These are phyloP conservation scores for Selene dorsalis DNA, from an alignment of 2,797 vertebrate species.

Conservation along the genomic window DNA sequence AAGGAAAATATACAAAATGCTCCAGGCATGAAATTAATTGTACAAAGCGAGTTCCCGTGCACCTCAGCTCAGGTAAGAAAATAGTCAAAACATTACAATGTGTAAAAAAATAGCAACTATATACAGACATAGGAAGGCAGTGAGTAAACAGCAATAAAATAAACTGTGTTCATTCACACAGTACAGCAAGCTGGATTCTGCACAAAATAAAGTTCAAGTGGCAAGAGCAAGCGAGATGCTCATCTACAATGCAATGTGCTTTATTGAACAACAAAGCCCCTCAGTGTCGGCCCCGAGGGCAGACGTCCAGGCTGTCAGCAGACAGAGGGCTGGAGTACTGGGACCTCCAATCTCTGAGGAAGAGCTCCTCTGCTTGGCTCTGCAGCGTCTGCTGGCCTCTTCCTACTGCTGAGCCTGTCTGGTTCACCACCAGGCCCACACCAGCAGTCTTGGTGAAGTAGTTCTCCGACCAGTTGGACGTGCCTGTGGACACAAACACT, in stretches of 20 bases:
- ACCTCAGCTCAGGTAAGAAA: neutral
- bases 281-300: constrained; percentile 53
- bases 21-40: constrained; percentile 54
- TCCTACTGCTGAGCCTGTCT: constrained; percentile 73
- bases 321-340: constrained; percentile 60
- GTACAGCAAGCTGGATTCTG: constrained; percentile 48
- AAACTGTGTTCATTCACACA: neutral
- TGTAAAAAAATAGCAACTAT: constrained; percentile 63
- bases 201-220: constrained; percentile 48
- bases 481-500: constrained; percentile 77
- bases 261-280: neutral
- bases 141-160: constrained; percentile 19
- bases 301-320: constrained; percentile 52
- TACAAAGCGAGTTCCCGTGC: constrained; percentile 14
- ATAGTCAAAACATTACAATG: neutral
- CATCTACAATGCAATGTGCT: constrained; percentile 8
- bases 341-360: constrained; percentile 84
- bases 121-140: constrained; percentile 54
- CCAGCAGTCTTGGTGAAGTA: constrained; percentile 86
- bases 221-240: constrained; percentile 16
- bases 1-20: constrained; percentile 57
- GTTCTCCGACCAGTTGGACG: constrained; percentile 88
- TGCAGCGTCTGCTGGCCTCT: constrained; percentile 76
- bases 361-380: constrained; percentile 79
- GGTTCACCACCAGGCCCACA: constrained; percentile 85